A percentile compares a stretch with the other conserved stretches of the same genome.
phyloP scores from a whole-genome alignment of 2,113 vertebrate species.

The Anhinga anhinga region DNA sequence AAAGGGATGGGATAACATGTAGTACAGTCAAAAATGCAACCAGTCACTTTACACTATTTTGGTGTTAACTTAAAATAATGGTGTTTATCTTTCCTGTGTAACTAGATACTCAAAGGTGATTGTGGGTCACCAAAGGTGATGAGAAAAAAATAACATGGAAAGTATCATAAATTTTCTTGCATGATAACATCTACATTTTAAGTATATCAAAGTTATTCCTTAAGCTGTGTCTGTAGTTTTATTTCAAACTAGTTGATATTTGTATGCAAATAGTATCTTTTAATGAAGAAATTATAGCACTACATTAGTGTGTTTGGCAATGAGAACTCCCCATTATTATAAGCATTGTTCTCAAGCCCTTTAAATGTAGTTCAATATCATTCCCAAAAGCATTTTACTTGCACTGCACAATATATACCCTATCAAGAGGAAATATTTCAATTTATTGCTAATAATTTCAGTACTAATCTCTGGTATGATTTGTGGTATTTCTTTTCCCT shows the following conservation, averaged over 20 bases:
- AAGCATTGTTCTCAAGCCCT: background rate
- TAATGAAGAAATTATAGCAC: background rate
- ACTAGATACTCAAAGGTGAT: background rate
- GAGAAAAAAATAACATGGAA: background rate
- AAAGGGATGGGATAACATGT: background rate
- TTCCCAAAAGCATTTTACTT: background rate
- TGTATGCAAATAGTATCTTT: background rate
- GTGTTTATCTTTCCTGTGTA: background rate
- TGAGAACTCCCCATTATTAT: background rate
- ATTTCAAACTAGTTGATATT: background rate
- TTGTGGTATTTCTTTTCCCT: background rate
- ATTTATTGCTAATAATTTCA: background rate
- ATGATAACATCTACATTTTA: background rate
- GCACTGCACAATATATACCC: background rate
- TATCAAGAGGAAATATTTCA: background rate
- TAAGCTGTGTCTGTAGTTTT: background rate
- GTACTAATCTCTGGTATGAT: background rate
- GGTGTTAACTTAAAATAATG: background rate
- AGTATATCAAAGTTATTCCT: background rate
- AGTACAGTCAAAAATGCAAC: background rate
- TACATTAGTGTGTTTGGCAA: background rate
- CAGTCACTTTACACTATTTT: background rate
- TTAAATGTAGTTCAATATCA: background rate
- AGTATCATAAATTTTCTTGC: background rate
- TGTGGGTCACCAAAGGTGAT: background rate